Base-by-base conservation (phyloP, 2,113 vertebrate species). In the Gopherus flavomarginatus region DNA sequence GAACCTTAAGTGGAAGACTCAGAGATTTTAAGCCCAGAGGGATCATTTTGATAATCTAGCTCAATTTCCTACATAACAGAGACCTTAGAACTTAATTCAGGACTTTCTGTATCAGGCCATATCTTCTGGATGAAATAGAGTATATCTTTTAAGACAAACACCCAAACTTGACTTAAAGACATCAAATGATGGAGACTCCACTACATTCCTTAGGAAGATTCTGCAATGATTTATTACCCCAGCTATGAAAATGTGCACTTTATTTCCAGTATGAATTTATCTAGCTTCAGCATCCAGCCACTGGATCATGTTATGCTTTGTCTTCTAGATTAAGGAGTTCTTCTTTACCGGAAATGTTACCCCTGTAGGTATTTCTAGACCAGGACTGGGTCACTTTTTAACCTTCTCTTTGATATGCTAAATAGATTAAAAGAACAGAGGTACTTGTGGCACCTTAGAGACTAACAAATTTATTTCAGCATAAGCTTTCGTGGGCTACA, bases 401-500 rank as follows among this genome's bases (percentile, higher is more conserved):
- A 94, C 85, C 86, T 91, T 75, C 24, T 26, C 50, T 92, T 90
- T 94, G 84, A 87, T 87, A 93, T 93, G 11, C 1, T 54, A 89
- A 94, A 17, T 4, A 94, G 80, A 94, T 26, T 29, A 21, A 93
- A 21, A 49, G 47, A 49, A 49, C 47, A 52, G 50, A 14, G 16
- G 14, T 52, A 14, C 14, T 14, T 52, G 50, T 52, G 50, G 50
- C 14, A 52, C 50, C 14, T 52, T 52, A 52, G 50, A 52, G 14
- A 52, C 14, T 52, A 52, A 52, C 50, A 52, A 52, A 52, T 52
- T 16, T 52, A 52, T 52, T 52, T 52, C 13, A 4, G 14, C 50
- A 14, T 52, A 52, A 52, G 49, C 50, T 52, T 52, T 52, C 50
- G 2, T 52, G 50, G 94, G 47, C 47, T 49, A 49, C 47, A 49